Conservation (phyloP, 2,888 invertebrate genomes). For the Ypsolopha sequella region DNA sequence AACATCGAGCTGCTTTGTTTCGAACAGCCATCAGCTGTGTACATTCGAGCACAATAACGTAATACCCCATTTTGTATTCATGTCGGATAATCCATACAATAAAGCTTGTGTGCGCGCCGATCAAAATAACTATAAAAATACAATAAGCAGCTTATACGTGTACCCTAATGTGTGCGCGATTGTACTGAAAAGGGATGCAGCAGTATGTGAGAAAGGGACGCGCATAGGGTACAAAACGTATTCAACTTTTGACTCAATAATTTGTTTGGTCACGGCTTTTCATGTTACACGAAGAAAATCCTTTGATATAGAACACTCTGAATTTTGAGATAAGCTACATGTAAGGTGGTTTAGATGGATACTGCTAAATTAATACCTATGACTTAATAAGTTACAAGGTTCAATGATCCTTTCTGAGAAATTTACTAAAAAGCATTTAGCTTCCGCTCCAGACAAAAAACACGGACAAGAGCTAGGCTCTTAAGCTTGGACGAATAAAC, state of each 20-base stretch:
- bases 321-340: neutral
- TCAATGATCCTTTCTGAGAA: no score
- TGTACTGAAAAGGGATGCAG: conserved; percentile 25
- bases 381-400: no score
- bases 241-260: conserved; percentile 36
- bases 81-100: conserved; percentile 52
- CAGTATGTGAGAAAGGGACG: conserved; percentile 12
- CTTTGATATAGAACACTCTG: neutral
- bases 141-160: conserved; percentile 65
- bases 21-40: conserved; percentile 52
- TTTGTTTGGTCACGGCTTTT: conserved; percentile 35
- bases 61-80: conserved; percentile 56
- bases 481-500: no score
- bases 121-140: conserved; percentile 70
- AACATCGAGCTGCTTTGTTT: conserved; percentile 41
- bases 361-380: no score
- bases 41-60: conserved; percentile 48
- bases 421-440: no score
- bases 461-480: no score
- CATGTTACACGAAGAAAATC: conserved; percentile 13
- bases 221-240: conserved; percentile 9
- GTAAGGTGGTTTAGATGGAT: neutral
- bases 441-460: no score
- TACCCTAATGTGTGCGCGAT: conserved; percentile 48
- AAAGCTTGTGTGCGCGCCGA: conserved; percentile 48